Evolutionary conservation across 2,113 vertebrate species (phyloP).

Genomic region (Vidua chalybeata): DNA sequence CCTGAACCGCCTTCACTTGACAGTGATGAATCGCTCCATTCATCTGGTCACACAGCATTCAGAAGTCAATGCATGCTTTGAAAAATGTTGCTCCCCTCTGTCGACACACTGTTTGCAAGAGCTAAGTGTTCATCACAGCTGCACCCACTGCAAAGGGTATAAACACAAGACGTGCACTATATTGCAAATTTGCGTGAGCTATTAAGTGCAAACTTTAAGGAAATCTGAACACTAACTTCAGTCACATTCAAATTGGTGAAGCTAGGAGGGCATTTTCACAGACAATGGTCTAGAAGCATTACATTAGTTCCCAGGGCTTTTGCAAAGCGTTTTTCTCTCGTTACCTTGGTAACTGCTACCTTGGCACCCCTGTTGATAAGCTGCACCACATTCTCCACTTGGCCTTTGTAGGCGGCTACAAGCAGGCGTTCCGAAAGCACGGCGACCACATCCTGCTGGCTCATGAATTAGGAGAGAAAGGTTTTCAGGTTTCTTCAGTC

Average conservation of each 20-base stretch:
- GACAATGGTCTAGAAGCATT: conserved; percentile 53
- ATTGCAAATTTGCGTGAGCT: not conserved
- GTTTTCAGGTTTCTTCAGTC: conserved; percentile 67
- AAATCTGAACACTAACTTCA: not conserved
- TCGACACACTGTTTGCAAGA: not conserved
- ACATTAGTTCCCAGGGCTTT: conserved; percentile 58
- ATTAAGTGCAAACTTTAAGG: conserved; percentile 2
- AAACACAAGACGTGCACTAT: not conserved
- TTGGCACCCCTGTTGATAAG: conserved; percentile 98
- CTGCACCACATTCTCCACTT: conserved; percentile 97
- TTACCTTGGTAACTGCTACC: conserved; percentile 98
- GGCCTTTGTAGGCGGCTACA: conserved; percentile 95
- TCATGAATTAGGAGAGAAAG: conserved; percentile 92
- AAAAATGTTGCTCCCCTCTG: not conserved
- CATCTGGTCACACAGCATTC: not conserved
- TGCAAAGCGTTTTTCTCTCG: conserved; percentile 59
- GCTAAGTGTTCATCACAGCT: not conserved
- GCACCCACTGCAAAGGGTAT: not conserved
- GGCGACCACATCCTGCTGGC: conserved; percentile 95
- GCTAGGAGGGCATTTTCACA: conserved; percentile 17
- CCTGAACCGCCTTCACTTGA: not conserved
- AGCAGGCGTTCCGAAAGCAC: conserved; percentile 97
- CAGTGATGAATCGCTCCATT: conserved; percentile 6
- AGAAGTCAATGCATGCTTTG: not conserved
- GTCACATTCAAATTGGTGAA: conserved; percentile 42